phyloP scores from a whole-genome alignment of 2,888 invertebrate species.

The Furcula furcula region DNA sequence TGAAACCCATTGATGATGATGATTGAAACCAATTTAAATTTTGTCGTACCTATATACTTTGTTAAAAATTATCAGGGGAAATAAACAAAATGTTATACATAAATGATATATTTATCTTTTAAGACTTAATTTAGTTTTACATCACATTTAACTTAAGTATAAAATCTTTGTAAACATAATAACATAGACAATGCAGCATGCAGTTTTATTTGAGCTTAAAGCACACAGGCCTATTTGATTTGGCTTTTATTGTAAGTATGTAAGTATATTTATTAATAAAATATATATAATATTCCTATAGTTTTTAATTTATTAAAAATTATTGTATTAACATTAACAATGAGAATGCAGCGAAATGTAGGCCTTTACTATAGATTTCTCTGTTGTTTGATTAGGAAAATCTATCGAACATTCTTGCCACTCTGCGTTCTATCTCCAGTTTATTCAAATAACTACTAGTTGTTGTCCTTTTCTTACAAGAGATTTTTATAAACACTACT shows the following conservation, averaged over 20 bases:
- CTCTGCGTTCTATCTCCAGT: too few relatives aligned
- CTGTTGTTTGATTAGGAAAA: too few relatives aligned
- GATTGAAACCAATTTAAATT: neutral
- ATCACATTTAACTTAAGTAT: conserved; percentile 38
- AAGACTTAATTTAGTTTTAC: conserved; percentile 27
- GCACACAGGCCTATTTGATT: neutral
- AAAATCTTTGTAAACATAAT: conserved; percentile 42
- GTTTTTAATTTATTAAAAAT: neutral
- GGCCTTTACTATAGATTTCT: too few relatives aligned
- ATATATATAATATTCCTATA: too few relatives aligned
- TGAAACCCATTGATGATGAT: too few relatives aligned
- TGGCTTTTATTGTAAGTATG: neutral
- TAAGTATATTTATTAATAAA: neutral
- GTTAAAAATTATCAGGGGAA: neutral
- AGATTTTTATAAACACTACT: neutral
- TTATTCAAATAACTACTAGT: conserved; percentile 4
- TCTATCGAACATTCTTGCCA: too few relatives aligned
- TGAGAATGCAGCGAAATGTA: conserved; percentile 13
- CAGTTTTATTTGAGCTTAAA: conserved; percentile 18
- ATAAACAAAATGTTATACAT: conserved; percentile 16
- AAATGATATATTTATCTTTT: conserved; percentile 25
- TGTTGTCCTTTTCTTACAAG: neutral
- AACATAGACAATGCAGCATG: conserved; percentile 39
- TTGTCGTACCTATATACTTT: neutral
- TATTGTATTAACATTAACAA: neutral